Evolutionary conservation across 2,113 vertebrate species (phyloP).

Genomic region (Mobula hypostoma): DNA sequence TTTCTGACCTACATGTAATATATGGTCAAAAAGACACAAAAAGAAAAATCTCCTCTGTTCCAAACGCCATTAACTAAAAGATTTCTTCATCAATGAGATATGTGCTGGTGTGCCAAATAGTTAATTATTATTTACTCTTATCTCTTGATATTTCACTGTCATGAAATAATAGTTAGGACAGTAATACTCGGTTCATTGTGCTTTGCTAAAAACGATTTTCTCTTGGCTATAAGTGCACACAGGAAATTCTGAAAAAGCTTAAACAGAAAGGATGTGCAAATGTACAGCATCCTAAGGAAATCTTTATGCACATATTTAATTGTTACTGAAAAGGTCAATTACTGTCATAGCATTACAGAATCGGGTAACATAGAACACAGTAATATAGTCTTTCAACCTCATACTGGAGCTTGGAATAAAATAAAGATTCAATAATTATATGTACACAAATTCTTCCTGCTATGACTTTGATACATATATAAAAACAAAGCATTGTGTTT

Average conservation of each 20-base stretch:
- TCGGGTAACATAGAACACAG: no score
- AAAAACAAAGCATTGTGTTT: neutral
- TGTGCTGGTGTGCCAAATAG: neutral
- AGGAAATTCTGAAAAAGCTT: neutral
- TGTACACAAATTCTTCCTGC: neutral
- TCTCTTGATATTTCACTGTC: neutral
- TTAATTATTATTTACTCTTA: slow-evolving; percentile 9
- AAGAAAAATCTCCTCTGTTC: neutral
- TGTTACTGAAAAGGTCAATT: neutral
- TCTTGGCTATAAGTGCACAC: neutral
- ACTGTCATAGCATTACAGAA: no score
- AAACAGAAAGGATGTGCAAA: neutral
- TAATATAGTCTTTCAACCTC: neutral
- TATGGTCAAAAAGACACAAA: neutral
- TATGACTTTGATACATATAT: neutral
- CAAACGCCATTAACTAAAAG: neutral
- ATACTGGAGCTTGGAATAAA: neutral
- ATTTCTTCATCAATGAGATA: neutral
- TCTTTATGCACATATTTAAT: neutral
- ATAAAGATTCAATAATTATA: neutral
- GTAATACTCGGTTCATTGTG: neutral
- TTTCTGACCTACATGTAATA: neutral
- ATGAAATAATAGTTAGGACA: neutral
- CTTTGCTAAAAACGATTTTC: neutral
- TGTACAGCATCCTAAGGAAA: neutral